These are phyloP conservation scores for Eidolon helvum DNA, from an alignment of 2,113 vertebrate species.

Conservation along the genomic window DNA sequence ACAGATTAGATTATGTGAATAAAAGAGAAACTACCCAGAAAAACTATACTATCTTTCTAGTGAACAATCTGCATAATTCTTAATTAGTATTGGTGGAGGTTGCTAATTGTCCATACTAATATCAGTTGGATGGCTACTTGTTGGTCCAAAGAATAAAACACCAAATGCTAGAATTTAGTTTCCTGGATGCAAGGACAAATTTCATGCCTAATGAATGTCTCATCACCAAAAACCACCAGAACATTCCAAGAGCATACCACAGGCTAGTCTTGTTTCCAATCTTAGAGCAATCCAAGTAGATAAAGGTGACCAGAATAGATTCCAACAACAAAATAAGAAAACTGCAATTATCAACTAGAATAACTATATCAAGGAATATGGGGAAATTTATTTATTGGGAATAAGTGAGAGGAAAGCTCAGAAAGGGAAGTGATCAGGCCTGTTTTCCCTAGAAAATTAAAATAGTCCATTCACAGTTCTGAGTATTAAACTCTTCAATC, in stretches of 20 bases:
- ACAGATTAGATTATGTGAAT: neutral
- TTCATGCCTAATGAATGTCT: neutral
- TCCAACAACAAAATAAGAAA: neutral
- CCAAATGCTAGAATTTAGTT: neutral
- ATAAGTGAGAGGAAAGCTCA: neutral
- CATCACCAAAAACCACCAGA: neutral
- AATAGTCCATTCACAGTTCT: neutral
- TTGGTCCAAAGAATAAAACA: neutral
- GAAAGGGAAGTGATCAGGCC: neutral
- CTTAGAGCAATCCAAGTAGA: neutral
- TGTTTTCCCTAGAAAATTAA: neutral
- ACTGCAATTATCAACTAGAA: neutral
- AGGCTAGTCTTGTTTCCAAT: slow-evolving; percentile 1
- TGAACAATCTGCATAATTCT: neutral
- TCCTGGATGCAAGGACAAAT: neutral
- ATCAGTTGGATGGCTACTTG: neutral
- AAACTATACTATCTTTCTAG: neutral
- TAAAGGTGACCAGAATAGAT: neutral
- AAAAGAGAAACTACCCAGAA: neutral
- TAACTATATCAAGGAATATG: neutral
- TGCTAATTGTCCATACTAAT: neutral
- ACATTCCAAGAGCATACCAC: neutral
- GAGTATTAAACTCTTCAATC: slow-evolving; percentile 13
- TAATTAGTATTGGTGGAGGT: neutral
- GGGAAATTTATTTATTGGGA: neutral